A percentile compares a stretch with the other conserved stretches of the same genome.
Evolutionary conservation across 2,888 invertebrate species (phyloP).

Genomic region (Lysandra coridon): DNA sequence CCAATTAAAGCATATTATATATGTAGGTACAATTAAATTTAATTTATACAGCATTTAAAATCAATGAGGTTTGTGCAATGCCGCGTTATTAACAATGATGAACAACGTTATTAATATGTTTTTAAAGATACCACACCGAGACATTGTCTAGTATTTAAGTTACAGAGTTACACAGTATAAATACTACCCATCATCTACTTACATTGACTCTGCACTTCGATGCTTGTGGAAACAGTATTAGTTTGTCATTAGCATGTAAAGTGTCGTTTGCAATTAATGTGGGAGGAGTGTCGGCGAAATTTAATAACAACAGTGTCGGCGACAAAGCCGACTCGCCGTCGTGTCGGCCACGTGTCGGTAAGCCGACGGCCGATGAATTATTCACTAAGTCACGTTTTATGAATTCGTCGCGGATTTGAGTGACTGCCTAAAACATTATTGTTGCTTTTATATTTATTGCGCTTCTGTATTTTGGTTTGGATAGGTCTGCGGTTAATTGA

Average conservation of each 20-base stretch:
- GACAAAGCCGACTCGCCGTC: slow-evolving; percentile 2
- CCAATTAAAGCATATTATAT: no score
- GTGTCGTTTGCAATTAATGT: not conserved
- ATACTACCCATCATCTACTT: not conserved
- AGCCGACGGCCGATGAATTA: slow-evolving; percentile 24
- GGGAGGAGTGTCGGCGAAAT: slow-evolving; percentile 11
- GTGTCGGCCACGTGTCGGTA: slow-evolving; percentile 25
- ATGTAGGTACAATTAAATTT: no score
- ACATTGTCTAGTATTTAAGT: not conserved
- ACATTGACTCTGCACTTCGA: not conserved
- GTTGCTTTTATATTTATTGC: slow-evolving; percentile 14
- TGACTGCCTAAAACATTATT: slow-evolving; percentile 10
- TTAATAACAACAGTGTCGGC: slow-evolving; percentile 22
- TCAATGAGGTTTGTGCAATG: no score
- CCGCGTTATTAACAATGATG: no score
- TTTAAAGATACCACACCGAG: no score
- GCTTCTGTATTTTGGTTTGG: slow-evolving; percentile 21
- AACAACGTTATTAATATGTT: no score
- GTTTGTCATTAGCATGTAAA: slow-evolving; percentile 8
- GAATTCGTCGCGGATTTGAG: slow-evolving; percentile 18
- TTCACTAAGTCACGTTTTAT: slow-evolving; percentile 22
- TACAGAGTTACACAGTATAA: not conserved
- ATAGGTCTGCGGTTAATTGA: slow-evolving; percentile 22
- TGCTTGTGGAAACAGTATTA: not conserved
- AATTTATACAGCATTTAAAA: no score